Conservation (phyloP, 2,888 invertebrate species). For the Dinocampus coccinellae region DNA sequence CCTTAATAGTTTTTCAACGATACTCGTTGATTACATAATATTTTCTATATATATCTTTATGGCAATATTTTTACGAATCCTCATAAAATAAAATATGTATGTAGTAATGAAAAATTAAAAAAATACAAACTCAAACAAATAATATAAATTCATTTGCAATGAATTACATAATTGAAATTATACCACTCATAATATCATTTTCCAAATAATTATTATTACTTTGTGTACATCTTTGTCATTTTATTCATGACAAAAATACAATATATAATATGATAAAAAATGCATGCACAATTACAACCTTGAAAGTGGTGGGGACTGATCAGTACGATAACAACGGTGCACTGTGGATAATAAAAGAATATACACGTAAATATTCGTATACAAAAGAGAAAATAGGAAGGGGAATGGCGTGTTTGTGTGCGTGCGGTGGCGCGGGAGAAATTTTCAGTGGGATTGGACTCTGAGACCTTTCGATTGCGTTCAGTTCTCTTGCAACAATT, state of each 20-base stretch:
- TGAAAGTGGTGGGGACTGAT: background rate
- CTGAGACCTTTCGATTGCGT: background rate
- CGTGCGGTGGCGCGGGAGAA: slow-evolving; percentile 1
- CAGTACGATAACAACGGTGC: background rate
- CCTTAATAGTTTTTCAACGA: background rate
- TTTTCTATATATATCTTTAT: slow-evolving; percentile 5
- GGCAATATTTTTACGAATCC: background rate
- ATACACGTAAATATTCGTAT: background rate
- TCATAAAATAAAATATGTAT: background rate
- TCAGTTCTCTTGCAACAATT: slow-evolving; percentile 7
- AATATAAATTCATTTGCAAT: background rate
- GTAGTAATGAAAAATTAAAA: background rate
- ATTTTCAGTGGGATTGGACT: background rate
- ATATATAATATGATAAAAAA: background rate
- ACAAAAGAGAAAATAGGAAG: background rate
- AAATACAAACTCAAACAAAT: background rate
- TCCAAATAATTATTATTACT: too few species aligned
- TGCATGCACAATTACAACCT: background rate
- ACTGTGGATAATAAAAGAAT: background rate
- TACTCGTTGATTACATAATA: background rate
- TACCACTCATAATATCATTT: background rate
- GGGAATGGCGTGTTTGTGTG: background rate
- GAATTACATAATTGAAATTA: too few species aligned
- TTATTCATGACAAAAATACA: background rate
- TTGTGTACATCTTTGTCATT: too few species aligned